Evolutionary conservation across 2,888 invertebrate genomes (phyloP).

Genomic region (Merodon equestris): DNA sequence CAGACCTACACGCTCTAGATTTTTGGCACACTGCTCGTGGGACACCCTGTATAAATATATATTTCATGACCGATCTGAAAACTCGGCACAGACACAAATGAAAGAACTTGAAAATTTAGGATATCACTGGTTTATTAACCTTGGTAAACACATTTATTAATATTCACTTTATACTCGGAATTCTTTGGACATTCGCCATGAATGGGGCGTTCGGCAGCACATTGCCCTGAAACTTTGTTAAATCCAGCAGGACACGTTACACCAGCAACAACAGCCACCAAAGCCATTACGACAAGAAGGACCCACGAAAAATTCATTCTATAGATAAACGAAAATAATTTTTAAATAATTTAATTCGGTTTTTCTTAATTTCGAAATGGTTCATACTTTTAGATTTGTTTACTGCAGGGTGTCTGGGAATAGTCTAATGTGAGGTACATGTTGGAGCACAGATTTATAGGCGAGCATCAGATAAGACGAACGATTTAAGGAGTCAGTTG

Average conservation of each 20-base stretch:
- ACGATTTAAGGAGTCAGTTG: neutral
- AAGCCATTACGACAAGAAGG: conserved; percentile 72
- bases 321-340: neutral
- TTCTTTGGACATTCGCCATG: conserved; percentile 74
- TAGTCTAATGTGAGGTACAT: conserved; percentile 24
- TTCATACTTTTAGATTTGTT: conserved; percentile 24
- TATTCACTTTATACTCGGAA: conserved; percentile 71
- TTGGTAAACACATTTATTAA: conserved; percentile 74
- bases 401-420: neutral
- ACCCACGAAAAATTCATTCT: conserved; percentile 74
- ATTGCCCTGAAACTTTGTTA: conserved; percentile 66
- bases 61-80: neutral
- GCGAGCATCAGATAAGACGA: conserved; percentile 15
- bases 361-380: neutral
- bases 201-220: conserved; percentile 73
- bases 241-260: conserved; percentile 72
- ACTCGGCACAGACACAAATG: neutral
- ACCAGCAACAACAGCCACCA: conserved; percentile 72
- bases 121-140: conserved; percentile 29
- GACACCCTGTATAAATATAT: no score
- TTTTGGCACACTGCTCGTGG: no score
- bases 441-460: conserved; percentile 29
- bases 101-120: conserved; percentile 1
- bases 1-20: no score
- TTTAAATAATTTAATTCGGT: neutral